Evolutionary conservation across 2,888 invertebrate species (phyloP), one percentile per base, ranked within the genome.

Genomic region (Mythimna pallens): DNA sequence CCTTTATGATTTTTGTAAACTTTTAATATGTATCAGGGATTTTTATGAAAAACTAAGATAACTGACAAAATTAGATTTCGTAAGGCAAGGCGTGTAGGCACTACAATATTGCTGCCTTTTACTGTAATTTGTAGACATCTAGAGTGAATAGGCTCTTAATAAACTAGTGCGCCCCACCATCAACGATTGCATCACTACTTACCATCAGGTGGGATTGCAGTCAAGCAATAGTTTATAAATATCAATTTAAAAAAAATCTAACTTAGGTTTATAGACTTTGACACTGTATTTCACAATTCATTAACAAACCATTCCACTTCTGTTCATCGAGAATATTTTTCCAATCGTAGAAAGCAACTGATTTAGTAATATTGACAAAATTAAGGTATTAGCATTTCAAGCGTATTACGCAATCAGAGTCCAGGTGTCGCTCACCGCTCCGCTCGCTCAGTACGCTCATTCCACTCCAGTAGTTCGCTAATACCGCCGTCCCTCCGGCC

Each of bases 401-500:
- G 7, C 22, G 30, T 50, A 43, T 43, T 20, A 43, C 54, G 12
- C n/a, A 34, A 65, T 75, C 17, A 75, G 10, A 8, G 22, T 30
- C 17, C 65, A 55, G 36, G 64, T 59, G 59, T 43, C 25, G 34
- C 52, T 63, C 52, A 40, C 47, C 25, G 52, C 25, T 63, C 25
- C 50, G 20, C 8, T 57, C 14, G 30, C 61, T 65, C 55, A n/a
- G 34, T 4, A 34, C 50, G 61, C 63, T 43, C 43, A 14, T 57
- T 57, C 47, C 47, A 30, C 36, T 10, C 50, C 30, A 73, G 57
- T 66, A 50, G 50, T 30, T 25, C 20, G 22, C 64, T 79, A 61
- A 73, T 65, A 43, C 74, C 64, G 5, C 25, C 36, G 67, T 57
- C 80, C 59, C 65, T 36, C 50, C 25, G 22, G 47, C 34, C 36